phyloP scores from a whole-genome alignment of 2,113 vertebrate species.

The Gopherus flavomarginatus region DNA sequence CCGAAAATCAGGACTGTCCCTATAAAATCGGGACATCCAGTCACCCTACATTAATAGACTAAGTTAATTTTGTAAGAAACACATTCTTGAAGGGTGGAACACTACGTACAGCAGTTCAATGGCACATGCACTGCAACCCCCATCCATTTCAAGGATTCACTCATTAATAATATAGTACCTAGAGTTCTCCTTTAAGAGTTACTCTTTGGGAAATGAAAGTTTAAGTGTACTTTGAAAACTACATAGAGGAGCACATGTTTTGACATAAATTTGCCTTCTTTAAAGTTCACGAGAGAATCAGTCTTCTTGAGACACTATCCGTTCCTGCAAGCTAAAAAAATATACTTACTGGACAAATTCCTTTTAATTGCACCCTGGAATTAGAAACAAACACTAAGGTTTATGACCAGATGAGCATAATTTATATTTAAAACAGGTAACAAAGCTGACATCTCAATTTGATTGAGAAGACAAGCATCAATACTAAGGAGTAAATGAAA shows the following conservation, averaged over 20 bases:
- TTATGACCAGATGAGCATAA: conserved; percentile 42
- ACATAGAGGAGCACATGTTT: conserved; percentile 1
- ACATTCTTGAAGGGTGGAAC: background rate
- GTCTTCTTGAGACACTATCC: conserved; percentile 3
- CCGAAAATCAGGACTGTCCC: too few relatives aligned
- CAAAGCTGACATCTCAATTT: conserved; percentile 19
- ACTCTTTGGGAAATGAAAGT: background rate
- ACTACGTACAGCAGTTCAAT: background rate
- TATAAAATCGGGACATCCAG: too few relatives aligned
- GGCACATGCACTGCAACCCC: background rate
- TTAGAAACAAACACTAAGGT: conserved; percentile 75
- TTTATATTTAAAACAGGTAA: conserved; percentile 19
- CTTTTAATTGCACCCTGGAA: conserved; percentile 94
- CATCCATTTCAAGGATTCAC: background rate
- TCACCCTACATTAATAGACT: too few relatives aligned
- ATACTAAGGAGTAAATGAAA: background rate
- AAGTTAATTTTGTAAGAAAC: background rate
- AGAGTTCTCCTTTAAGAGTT: background rate
- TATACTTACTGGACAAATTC: conserved; percentile 96
- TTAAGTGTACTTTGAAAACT: conserved; percentile 16
- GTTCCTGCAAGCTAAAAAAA: conserved; percentile 26
- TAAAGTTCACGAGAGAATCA: conserved; percentile 3
- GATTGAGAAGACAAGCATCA: background rate
- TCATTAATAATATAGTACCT: background rate
- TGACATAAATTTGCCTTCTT: background rate